Conservation (phyloP, 2,113 vertebrate species). For the Cephalopholis sonnerati region DNA sequence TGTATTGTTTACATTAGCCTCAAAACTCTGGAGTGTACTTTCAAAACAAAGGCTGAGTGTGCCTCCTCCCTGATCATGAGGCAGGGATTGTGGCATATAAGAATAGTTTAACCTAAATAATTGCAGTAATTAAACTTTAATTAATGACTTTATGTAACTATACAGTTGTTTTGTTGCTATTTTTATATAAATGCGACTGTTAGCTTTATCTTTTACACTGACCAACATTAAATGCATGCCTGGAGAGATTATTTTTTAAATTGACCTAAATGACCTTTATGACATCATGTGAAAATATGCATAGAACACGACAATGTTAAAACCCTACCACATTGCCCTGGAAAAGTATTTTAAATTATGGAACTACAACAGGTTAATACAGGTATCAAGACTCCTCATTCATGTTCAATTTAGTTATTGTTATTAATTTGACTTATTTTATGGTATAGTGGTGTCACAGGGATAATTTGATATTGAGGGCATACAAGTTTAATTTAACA, state of each 20-base stretch:
- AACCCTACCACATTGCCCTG: background rate
- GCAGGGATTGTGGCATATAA: background rate
- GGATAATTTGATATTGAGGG: too few species aligned
- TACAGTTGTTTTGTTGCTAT: background rate
- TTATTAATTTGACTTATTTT: background rate
- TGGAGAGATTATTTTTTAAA: too few species aligned
- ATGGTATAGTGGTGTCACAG: background rate
- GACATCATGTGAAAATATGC: background rate
- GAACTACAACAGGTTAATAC: background rate
- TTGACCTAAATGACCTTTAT: background rate
- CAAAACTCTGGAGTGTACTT: slow-evolving; percentile 1
- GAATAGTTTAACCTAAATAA: background rate
- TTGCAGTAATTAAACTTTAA: background rate
- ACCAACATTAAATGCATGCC: background rate
- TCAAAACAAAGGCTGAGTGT: slow-evolving; percentile 4
- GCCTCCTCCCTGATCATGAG: background rate
- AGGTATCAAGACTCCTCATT: background rate
- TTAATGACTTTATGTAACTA: background rate
- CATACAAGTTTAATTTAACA: too few species aligned
- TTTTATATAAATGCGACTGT: background rate
- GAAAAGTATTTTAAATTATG: background rate
- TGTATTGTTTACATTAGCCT: slow-evolving; percentile 5
- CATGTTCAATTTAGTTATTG: background rate
- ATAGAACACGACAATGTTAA: background rate
- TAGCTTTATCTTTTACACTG: background rate